Base-by-base conservation (phyloP, 2,888 invertebrate genomes). In the Galerucella calmariensis region DNA sequence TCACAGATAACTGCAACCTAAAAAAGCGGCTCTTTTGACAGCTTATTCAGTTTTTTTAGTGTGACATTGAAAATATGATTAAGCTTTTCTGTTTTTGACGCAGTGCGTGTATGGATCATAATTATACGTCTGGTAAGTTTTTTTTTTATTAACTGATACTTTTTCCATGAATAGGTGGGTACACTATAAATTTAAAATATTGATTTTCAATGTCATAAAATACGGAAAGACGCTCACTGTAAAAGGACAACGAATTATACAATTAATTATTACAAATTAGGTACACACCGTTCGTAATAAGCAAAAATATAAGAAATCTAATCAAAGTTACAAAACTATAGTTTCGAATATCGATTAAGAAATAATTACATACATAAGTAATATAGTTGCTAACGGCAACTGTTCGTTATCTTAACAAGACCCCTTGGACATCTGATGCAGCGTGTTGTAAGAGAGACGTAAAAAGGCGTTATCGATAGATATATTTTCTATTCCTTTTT, bases 391-490 rank as follows among this genome's bases (percentile, higher is more conserved):
- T 81, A 72, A 66, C 74, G 79, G 85, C 85, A 85, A 85, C 85
- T 75, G 80, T 83, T 85, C 84, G 82, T 85, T 85, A 85, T 81
- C 82, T 78, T 79, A 79, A 78, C 75, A 75, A 78, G 79, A 72
- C 80, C 75, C 35, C 77, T 80, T 73, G 81, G 83, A 83, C 83
- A 84, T 83, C 82, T 82, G 84, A 84, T 82, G 83, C 84, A 82
- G 74, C 69, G 44, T 48, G 46, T 63, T 48, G 66, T 56, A 73
- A 75, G 59, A 71, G 24, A 35, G 35, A 65, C 63, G 63, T 16
- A n/a, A 51, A 66, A 62, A 27, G 67, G 67, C 59, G 70, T 66
- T 61, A 41, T 20, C 63, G 63, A 62, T 73, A 72, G 72, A 59
- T 27, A 59, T 27, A 46, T 24, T 66, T 53, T 53, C 35, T 41